Evolutionary conservation across 1,140 invertebrate genomes (phyloP), one percentile per base, ranked within the genome.

Genomic region (Drosophila erecta): DNA sequence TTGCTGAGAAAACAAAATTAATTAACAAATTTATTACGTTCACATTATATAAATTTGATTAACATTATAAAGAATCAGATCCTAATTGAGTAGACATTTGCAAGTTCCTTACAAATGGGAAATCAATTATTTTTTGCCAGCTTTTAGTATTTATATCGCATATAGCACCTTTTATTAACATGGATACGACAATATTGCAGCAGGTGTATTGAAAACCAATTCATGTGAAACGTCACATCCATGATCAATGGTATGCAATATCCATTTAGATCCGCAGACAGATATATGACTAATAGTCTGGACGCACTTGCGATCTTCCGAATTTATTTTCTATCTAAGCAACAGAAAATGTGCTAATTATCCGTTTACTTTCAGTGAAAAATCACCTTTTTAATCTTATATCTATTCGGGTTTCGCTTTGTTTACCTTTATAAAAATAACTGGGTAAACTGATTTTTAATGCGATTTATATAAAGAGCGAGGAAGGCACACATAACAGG

Each of bases 401-500:
- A 24, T 62, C 12, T 4, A 38, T 3, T 12, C 11, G 17, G 2
- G 14, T 38, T 47, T 43, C 30, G 14, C 22, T 55, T 56, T 56
- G 64, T 47, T 46, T 24, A 33, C 35, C 37, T 20, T 37, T 35
- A 14, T 30, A 44, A 65, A 40, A 38, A 40, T 47, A 65, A 47
- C 0, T 20, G 24, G 43, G 44, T 40, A 17, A 41, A 40, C 49
- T n/a, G 41, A 47, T 56, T 37, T 66, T 30, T 15, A 37, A 43
- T 65, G 46, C 4, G 37, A 70, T 70, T 70, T 49, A 49, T 50
- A 70, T 70, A 66, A 27, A 44, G 17, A 51, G 24, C 33, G 46
- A 46, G 69, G 55, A 72, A 60, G 69, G 30, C 30, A 30, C 30
- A 2, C 27, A n/a, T 33, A 72, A 72, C 66, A 15, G 67, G 69